Base-by-base conservation (phyloP, 2,797 vertebrate genomes). In the Pteronotus mesoamericanus region DNA sequence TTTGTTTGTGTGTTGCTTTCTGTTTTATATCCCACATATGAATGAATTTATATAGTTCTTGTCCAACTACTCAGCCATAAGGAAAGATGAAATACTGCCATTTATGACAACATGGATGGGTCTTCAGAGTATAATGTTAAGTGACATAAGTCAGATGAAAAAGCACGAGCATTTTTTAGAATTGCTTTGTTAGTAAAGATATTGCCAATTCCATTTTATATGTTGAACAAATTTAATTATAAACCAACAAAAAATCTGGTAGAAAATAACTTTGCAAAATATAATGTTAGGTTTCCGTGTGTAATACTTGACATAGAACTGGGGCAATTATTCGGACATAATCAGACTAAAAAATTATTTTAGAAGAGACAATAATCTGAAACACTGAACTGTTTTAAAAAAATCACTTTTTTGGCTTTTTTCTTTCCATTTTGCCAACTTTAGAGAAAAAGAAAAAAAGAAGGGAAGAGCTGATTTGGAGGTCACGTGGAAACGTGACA, bases 331-430 rank as follows among this genome's bases (percentile, higher is more conserved):
- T 68, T 51, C 39, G n/a, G n/a, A 19, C n/a, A 29, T 48, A 75
- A 46, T 64, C 71, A 24, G 53, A 39, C 10, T 79, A 48, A 68
- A 64, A 64, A 68, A 96, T 98, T 94, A 96, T 98, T 98, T 78
- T n/a, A 39, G 44, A 71, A 71, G n/a, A 93, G n/a, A 57, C 6
- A 32, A n/a, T 29, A 66, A 86, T 78, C 22, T 82, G 53, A 92
- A 84, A 74, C 8, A 34, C 39, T 48, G 34, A 84, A 37, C 44
- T 3, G 9, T 46, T 55, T 79, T 42, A 24, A 66, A 24, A 24
- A 57, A 89, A 42, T 24, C 44, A 51, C 64, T 8, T 21, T 11
- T 94, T 68, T 82, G 39, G 44, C 34, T 83, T 51, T 83, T 64
- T 82, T 32, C 8, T 83, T 78, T 93, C 29, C 15, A 24, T 51